Percentiles rank a stretch among this genome's conserved stretches.
phyloP scores from a whole-genome alignment of 2,113 vertebrate genomes.

The Rhegmatorhina hoffmannsi region DNA sequence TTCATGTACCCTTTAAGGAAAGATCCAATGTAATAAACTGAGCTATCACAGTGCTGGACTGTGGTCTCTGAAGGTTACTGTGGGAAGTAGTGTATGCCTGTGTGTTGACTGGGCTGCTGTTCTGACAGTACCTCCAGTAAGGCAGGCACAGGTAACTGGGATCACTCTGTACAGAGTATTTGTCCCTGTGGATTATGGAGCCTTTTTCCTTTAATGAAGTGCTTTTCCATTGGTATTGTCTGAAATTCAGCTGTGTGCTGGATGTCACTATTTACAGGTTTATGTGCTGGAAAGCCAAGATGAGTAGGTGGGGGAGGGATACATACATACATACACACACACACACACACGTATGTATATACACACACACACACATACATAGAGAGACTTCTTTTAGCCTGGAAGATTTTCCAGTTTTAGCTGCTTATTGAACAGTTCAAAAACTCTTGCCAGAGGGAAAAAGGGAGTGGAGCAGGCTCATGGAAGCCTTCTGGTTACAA shows the following conservation, averaged over 20 bases:
- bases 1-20: background rate
- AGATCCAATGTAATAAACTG: background rate
- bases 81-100: fast-evolving
- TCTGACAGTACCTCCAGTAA: background rate
- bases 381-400: background rate
- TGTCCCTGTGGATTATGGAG: background rate
- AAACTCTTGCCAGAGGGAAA: background rate
- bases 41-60: background rate
- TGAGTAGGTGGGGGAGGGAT: background rate
- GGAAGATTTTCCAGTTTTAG: background rate
- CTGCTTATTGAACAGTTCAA: background rate
- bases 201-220: background rate
- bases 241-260: background rate
- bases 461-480: background rate
- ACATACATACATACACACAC: background rate
- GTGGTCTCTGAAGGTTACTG: background rate
- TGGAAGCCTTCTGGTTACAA: background rate
- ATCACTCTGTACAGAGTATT: background rate
- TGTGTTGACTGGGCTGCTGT: background rate
- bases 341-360: too few species aligned
- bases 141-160: background rate
- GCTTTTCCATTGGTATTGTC: background rate
- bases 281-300: background rate
- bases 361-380: fast-evolving
- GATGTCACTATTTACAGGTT: background rate